Conservation (phyloP, 2,888 invertebrate genomes). For the Spodoptera picta region DNA sequence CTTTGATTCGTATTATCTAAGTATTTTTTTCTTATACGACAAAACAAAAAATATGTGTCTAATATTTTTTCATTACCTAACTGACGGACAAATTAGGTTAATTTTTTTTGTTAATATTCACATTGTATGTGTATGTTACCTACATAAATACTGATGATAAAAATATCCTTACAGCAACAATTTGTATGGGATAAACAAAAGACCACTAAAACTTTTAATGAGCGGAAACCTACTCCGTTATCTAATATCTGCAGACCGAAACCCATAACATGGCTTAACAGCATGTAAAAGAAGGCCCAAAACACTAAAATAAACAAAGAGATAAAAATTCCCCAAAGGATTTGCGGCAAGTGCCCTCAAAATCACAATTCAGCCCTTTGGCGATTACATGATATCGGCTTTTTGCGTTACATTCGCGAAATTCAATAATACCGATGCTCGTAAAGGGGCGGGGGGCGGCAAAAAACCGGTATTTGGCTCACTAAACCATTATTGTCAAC, state of each 20-base stretch:
- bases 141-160: too few species aligned
- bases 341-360: constrained; percentile 65
- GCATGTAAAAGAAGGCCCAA: constrained; percentile 49
- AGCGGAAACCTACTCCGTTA: constrained; percentile 35
- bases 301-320: constrained; percentile 68
- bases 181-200: neutral
- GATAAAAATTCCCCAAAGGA: constrained; percentile 66
- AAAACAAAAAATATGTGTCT: too few species aligned
- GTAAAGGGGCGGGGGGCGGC: constrained; percentile 56
- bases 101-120: too few species aligned
- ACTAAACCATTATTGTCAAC: constrained; percentile 59
- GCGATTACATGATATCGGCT: constrained; percentile 67
- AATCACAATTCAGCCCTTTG: constrained; percentile 68
- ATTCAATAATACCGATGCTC: constrained; percentile 66
- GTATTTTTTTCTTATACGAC: too few species aligned
- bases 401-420: constrained; percentile 60
- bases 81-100: too few species aligned
- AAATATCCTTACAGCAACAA: too few species aligned
- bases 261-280: constrained; percentile 47
- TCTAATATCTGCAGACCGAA: constrained; percentile 34
- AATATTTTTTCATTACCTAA: too few species aligned
- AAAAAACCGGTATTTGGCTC: constrained; percentile 55
- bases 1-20: too few species aligned
- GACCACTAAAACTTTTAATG: constrained; percentile 36
- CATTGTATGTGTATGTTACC: too few species aligned